phyloP scores from a whole-genome alignment of 2,113 vertebrate genomes.

The Odobenus rosmarus region DNA sequence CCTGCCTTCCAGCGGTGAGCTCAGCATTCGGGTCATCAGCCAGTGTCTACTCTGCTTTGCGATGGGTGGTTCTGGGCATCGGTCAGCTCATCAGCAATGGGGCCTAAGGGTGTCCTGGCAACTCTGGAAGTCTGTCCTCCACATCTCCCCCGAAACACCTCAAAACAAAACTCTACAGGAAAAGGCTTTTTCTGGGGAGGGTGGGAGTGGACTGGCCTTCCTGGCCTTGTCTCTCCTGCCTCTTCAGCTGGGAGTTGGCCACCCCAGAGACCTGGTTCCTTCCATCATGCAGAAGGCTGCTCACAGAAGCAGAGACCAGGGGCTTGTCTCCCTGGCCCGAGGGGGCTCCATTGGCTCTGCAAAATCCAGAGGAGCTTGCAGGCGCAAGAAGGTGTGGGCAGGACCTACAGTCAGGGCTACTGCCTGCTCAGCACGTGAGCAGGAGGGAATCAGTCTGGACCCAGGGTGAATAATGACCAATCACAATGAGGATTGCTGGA shows the following conservation, averaged over 20 bases:
- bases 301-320: neutral
- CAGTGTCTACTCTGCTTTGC: neutral
- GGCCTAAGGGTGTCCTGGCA: no score
- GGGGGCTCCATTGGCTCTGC: neutral
- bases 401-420: accelerated
- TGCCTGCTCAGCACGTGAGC: no score
- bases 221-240: neutral
- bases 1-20: accelerated
- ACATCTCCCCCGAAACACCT: neutral
- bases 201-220: neutral
- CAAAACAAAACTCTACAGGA: neutral
- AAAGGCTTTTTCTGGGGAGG: neutral
- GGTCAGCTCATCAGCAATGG: neutral
- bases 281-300: neutral
- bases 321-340: no score
- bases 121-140: neutral
- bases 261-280: neutral
- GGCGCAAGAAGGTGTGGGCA: no score
- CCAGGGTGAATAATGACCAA: neutral
- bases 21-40: no score
- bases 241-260: neutral
- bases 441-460: neutral
- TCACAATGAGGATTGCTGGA: accelerated
- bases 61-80: neutral
- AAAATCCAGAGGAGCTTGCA: neutral